phyloP scores from a whole-genome alignment of 2,797 vertebrate species.

The Gastrophryne carolinensis region DNA sequence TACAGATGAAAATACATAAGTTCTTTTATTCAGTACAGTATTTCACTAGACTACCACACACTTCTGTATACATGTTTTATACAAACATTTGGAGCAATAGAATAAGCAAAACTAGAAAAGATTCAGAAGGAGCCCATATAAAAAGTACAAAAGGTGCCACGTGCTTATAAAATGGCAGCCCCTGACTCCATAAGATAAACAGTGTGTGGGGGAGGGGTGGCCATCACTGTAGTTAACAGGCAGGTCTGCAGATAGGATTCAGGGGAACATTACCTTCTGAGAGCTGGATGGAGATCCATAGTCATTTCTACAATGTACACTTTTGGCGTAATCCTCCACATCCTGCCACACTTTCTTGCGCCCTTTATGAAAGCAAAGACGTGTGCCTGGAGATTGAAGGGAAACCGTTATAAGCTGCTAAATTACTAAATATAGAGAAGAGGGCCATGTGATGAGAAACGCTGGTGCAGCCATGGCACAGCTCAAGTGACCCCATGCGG shows the following conservation, averaged over 20 bases:
- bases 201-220: background rate
- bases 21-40: too few relatives aligned
- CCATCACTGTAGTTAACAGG: too few relatives aligned
- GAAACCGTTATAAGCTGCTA: background rate
- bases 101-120: background rate
- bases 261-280: constrained; percentile 63
- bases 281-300: constrained; percentile 63
- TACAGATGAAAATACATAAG: too few relatives aligned
- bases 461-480: background rate
- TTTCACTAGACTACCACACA: background rate
- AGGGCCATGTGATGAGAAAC: background rate
- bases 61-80: background rate
- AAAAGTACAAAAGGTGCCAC: background rate
- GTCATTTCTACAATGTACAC: constrained; percentile 82
- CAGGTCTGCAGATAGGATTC: background rate
- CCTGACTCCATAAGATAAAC: background rate
- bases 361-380: constrained; percentile 93
- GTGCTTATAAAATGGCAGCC: background rate
- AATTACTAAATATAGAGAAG: background rate
- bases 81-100: background rate
- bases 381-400: constrained; percentile 75
- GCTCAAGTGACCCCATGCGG: constrained; percentile 9
- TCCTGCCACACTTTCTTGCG: constrained; percentile 91
- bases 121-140: background rate
- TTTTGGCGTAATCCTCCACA: constrained; percentile 86